A percentile compares a stretch with the other conserved stretches of the same genome.
Conservation (phyloP, 2,797 vertebrate genomes). For the Galaxias olidus region DNA sequence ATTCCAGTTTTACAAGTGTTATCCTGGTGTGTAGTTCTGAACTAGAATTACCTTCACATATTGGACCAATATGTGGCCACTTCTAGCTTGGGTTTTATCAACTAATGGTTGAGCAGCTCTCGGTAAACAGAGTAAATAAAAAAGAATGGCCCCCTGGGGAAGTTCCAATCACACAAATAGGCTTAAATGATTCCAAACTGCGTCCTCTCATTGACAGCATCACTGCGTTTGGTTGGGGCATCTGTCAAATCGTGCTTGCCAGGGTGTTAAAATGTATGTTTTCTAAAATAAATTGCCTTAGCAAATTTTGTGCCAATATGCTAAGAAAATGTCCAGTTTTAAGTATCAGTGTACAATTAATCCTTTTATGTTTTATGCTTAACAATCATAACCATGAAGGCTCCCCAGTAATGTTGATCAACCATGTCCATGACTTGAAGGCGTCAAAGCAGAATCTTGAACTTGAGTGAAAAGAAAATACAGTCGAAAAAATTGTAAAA, state of each 20-base stretch:
- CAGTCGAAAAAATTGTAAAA: no score
- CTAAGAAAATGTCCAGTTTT: no score
- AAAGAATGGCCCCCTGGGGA: not conserved
- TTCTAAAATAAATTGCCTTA: no score
- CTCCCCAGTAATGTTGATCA: no score
- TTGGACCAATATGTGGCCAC: not conserved
- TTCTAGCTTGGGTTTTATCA: not conserved
- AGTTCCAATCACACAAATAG: not conserved
- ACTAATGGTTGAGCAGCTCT: not conserved
- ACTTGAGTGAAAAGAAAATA: no score
- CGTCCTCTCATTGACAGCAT: not conserved
- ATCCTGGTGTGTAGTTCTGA: not conserved
- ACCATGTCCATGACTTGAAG: no score
- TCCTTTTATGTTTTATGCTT: no score
- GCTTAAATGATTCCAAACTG: constrained; percentile 3
- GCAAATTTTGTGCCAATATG: no score
- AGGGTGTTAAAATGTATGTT: not conserved
- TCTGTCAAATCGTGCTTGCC: not conserved
- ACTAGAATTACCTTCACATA: no score
- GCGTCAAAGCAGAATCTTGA: no score
- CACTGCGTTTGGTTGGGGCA: not conserved
- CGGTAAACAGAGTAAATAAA: not conserved
- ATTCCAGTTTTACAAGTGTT: not conserved
- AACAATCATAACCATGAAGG: no score
- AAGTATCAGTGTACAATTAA: no score